Evolutionary conservation across 1,140 invertebrate species (phyloP).

Genomic region (Drosophila rufa): DNA sequence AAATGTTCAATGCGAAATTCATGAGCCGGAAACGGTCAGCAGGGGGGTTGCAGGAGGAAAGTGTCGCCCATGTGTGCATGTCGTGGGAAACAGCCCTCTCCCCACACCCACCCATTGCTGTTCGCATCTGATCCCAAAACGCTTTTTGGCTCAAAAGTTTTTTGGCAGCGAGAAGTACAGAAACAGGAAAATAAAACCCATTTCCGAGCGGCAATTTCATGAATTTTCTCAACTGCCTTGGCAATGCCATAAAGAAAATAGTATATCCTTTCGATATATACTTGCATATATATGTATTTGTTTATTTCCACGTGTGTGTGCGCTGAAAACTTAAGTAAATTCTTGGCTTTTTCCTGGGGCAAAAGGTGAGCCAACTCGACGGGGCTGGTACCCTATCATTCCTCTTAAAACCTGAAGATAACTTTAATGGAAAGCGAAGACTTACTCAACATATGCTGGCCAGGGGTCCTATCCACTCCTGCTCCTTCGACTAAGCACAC

Average conservation of each 20-base stretch:
- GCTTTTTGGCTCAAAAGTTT: constrained; percentile 41
- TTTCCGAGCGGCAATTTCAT: constrained; percentile 46
- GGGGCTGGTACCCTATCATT: too few species aligned
- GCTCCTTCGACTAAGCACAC: neutral
- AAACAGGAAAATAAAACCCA: constrained; percentile 39
- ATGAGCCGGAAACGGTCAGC: constrained; percentile 23
- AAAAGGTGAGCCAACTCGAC: too few species aligned
- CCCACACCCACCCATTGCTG: neutral
- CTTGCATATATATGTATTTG: neutral
- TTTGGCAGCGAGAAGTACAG: constrained; percentile 10
- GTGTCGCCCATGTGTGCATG: constrained; percentile 11
- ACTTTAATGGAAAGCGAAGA: too few species aligned
- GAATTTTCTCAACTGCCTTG: constrained; percentile 50
- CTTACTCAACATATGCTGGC: neutral
- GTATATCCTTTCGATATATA: constrained; percentile 7
- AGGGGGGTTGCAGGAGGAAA: neutral
- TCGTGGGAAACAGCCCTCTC: neutral
- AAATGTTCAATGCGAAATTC: constrained; percentile 45
- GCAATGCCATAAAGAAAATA: constrained; percentile 63
- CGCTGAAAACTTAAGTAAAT: constrained; percentile 26
- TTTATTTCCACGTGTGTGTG: constrained; percentile 4
- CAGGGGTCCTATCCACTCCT: neutral
- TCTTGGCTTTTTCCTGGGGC: neutral
- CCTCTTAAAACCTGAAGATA: too few species aligned
- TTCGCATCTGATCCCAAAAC: constrained; percentile 41